Percentiles rank a stretch among this genome's conserved stretches.
phyloP scores from a whole-genome alignment of 1,140 invertebrate species.

The Zaprionus tsacasi region DNA sequence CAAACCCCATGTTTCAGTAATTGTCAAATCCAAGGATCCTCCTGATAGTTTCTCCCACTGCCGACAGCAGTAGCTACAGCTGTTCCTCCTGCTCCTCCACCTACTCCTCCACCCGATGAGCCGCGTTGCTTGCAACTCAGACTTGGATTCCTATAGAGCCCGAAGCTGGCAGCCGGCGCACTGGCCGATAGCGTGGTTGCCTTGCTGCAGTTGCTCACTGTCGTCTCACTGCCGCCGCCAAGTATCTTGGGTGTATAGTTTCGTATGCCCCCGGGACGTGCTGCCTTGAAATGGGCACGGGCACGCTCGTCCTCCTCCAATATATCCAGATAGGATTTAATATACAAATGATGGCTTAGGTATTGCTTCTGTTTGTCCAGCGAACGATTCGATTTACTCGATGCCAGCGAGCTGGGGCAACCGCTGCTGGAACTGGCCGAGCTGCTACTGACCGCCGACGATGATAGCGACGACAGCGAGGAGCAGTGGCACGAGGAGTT shows the following conservation, averaged over 20 bases:
- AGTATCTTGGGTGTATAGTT: conserved; percentile 89
- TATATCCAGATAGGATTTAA: conserved; percentile 87
- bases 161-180: conserved; percentile 55
- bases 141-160: conserved; percentile 18
- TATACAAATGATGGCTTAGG: conserved; percentile 86
- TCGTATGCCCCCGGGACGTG: conserved; percentile 86
- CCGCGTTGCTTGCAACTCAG: conserved; percentile 20
- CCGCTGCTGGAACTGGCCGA: conserved; percentile 67
- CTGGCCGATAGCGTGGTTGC: conserved; percentile 56
- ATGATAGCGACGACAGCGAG: conserved; percentile 63
- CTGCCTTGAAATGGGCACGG: conserved; percentile 83
- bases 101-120: neutral
- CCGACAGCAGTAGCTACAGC: conserved; percentile 5
- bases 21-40: conserved; percentile 84
- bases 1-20: conserved; percentile 84
- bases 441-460: conserved; percentile 66
- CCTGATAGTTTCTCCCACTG: conserved; percentile 43
- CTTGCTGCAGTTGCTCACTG: conserved; percentile 1
- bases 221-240: conserved; percentile 75
- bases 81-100: conserved; percentile 4
- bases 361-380: conserved; percentile 86
- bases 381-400: conserved; percentile 84
- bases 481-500: conserved; percentile 82
- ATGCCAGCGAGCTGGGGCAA: conserved; percentile 60
- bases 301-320: conserved; percentile 84